phyloP scores from a whole-genome alignment of 2,797 vertebrate species.

The Epinephelus malabaricus region DNA sequence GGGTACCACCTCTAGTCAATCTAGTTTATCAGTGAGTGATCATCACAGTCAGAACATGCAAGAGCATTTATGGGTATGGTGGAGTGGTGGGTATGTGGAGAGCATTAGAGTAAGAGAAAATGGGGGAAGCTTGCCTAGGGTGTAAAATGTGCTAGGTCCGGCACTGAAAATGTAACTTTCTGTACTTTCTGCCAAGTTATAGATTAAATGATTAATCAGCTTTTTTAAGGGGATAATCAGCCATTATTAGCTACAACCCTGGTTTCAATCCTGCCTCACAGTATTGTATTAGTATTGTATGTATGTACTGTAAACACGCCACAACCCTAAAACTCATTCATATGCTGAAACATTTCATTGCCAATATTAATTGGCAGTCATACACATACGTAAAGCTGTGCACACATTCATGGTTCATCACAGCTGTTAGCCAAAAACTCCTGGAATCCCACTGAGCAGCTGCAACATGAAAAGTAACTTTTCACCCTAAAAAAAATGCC shows the following conservation, averaged over 20 bases:
- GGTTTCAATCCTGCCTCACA: not conserved
- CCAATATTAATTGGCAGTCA: constrained; percentile 15
- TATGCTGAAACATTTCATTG: not conserved
- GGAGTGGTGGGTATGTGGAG: no score
- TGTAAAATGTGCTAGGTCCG: no score
- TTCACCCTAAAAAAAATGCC: constrained; percentile 43
- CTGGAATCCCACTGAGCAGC: constrained; percentile 50
- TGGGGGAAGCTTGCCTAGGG: no score
- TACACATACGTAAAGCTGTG: constrained; percentile 1
- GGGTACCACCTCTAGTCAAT: no score
- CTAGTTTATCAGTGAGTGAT: no score
- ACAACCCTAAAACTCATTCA: constrained; percentile 4
- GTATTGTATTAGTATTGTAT: not conserved
- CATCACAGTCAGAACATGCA: no score
- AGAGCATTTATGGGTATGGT: no score
- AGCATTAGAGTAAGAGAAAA: no score
- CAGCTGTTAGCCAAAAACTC: constrained; percentile 37
- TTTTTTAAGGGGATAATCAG: not conserved
- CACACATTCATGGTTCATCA: constrained; percentile 22
- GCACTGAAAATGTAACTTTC: not conserved
- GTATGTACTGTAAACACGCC: not conserved
- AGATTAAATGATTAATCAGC: not conserved
- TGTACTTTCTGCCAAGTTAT: not conserved
- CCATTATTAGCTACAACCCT: not conserved
- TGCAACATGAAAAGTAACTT: constrained; percentile 59